Percentiles rank a stretch among this genome's conserved stretches.
Evolutionary conservation across 2,113 vertebrate genomes (phyloP).

Genomic region (Daubentonia madagascariensis): DNA sequence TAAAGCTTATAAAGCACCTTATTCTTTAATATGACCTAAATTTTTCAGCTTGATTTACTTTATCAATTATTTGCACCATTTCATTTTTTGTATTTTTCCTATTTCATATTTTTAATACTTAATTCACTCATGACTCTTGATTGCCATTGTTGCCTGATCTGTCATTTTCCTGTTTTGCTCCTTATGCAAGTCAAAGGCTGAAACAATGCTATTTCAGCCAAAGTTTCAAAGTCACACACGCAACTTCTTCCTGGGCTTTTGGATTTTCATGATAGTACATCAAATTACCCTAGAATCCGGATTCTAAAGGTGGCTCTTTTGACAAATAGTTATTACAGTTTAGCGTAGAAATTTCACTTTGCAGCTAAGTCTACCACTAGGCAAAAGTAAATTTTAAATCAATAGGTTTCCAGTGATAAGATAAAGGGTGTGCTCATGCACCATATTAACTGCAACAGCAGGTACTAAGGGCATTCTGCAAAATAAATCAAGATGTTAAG

Average conservation of each 20-base stretch:
- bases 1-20: not conserved
- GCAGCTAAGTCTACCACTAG: not conserved
- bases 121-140: not conserved
- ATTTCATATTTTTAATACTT: not conserved
- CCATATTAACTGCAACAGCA: not conserved
- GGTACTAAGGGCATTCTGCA: not conserved
- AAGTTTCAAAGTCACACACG: not conserved
- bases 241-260: not conserved
- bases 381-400: not conserved
- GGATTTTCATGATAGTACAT: not conserved
- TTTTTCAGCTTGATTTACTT: not conserved
- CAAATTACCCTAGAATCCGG: not conserved
- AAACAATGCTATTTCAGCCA: not conserved
- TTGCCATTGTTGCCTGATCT: not conserved
- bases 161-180: not conserved
- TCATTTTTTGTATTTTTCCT: not conserved
- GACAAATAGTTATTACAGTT: not conserved
- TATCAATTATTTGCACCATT: not conserved
- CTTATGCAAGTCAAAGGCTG: not conserved
- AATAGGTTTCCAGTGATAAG: not conserved
- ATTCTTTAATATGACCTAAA: not conserved
- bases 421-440: not conserved
- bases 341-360: constrained; percentile 20
- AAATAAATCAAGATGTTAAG: not conserved
- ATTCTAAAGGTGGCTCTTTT: not conserved